Evolutionary conservation across 1,140 invertebrate species (phyloP).

Genomic region (Agrilus planipennis): DNA sequence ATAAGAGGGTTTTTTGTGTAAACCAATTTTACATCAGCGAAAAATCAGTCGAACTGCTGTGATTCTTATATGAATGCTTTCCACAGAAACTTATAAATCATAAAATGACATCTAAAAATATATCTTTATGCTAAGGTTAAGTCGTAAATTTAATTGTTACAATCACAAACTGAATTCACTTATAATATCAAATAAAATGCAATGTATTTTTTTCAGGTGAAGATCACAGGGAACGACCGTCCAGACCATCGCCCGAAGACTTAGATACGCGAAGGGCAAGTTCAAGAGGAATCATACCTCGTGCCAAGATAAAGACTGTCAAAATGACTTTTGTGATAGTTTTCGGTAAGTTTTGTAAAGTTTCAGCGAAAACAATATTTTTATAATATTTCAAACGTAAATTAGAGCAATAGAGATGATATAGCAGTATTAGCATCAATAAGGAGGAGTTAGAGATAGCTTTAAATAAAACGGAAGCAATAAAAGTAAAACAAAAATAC

Average conservation of each 20-base stretch:
- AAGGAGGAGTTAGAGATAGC: no score
- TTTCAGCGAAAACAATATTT: not conserved
- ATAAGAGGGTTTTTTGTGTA: no score
- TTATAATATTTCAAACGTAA: no score
- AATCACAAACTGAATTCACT: not conserved
- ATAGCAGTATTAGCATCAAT: no score
- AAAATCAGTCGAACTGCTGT: no score
- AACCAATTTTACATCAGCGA: no score
- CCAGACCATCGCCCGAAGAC: slow-evolving; percentile 34
- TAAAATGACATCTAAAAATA: no score
- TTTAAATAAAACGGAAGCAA: no score
- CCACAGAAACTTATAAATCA: no score
- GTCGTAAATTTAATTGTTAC: not conserved
- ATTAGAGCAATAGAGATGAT: no score
- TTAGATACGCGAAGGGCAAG: slow-evolving; percentile 55
- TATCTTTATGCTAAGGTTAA: not conserved
- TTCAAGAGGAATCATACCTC: slow-evolving; percentile 77
- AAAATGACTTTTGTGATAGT: slow-evolving; percentile 97
- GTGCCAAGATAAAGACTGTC: slow-evolving; percentile 92
- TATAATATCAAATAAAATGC: not conserved
- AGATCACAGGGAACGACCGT: slow-evolving; percentile 17
- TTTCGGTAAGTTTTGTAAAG: slow-evolving; percentile 56
- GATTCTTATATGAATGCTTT: no score
- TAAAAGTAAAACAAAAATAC: no score
- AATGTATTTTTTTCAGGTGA: slow-evolving; percentile 16